A percentile compares a stretch with the other conserved stretches of the same genome.
Conservation (phyloP, 2,888 invertebrate species). For the Himalopsyche japonica region DNA sequence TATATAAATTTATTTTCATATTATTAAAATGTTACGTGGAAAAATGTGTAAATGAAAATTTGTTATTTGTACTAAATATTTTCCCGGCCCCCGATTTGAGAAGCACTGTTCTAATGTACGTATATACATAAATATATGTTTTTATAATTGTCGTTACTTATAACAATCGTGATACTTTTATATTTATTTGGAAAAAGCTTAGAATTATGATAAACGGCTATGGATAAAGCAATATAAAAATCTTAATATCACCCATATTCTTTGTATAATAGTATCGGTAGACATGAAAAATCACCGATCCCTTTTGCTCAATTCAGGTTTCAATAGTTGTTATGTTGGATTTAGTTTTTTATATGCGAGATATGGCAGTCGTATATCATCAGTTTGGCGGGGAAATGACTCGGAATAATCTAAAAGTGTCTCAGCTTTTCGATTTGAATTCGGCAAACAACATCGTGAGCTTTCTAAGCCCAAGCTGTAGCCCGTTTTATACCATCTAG, state of each 20-base stretch:
- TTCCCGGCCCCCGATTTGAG: too few relatives aligned
- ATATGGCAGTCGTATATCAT: constrained; percentile 24
- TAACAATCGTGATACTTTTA: too few relatives aligned
- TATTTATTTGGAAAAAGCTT: too few relatives aligned
- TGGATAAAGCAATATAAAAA: background rate
- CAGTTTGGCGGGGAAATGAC: constrained; percentile 26
- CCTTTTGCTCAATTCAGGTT: background rate
- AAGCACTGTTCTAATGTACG: too few relatives aligned
- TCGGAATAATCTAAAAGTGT: constrained; percentile 27
- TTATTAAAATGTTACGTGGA: too few relatives aligned
- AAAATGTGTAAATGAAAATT: too few relatives aligned
- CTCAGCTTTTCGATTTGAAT: constrained; percentile 27
- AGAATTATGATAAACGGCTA: background rate
- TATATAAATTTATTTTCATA: too few relatives aligned
- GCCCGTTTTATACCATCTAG: background rate
- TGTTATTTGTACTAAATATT: too few relatives aligned
- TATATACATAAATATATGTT: too few relatives aligned
- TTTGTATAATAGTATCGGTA: background rate
- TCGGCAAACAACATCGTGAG: constrained; percentile 13
- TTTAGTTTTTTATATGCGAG: constrained; percentile 15
- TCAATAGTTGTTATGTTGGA: background rate
- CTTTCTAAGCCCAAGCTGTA: background rate
- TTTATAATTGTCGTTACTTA: too few relatives aligned
- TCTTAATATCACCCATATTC: background rate
- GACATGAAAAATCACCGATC: background rate